phyloP scores from a whole-genome alignment of 2,797 vertebrate genomes.

The Pangasius sanitwongsei region DNA sequence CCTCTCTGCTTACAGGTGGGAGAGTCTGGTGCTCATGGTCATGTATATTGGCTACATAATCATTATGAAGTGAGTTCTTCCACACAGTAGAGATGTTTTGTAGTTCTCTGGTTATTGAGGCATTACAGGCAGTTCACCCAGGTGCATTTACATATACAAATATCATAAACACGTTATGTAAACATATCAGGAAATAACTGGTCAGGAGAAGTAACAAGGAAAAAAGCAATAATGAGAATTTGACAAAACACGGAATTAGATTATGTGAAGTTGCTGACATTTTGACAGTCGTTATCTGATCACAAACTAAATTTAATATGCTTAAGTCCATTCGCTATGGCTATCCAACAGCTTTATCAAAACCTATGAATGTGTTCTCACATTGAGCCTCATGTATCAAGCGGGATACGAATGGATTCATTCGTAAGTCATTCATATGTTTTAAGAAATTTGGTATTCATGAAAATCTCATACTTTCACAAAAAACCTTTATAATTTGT shows the following conservation, averaged over 20 bases:
- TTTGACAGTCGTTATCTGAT: no score
- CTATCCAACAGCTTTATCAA: background rate
- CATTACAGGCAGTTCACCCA: background rate
- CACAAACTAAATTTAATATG: no score
- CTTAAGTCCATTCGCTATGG: background rate
- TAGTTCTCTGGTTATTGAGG: background rate
- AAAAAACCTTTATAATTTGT: background rate
- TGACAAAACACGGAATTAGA: no score
- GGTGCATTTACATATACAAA: background rate
- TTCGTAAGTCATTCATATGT: background rate
- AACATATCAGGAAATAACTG: no score
- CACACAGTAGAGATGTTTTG: background rate
- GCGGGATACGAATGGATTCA: background rate
- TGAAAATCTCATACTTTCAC: background rate
- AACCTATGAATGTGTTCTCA: background rate
- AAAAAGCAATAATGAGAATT: no score
- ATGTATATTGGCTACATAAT: constrained; percentile 68
- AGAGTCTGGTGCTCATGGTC: constrained; percentile 63
- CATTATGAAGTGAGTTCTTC: constrained; percentile 67
- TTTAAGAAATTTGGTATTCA: background rate
- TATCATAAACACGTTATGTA: background rate
- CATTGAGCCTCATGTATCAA: constrained; percentile 2
- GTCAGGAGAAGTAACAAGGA: no score
- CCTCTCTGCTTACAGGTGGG: constrained; percentile 62
- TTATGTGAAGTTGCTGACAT: no score